Evolutionary conservation across 2,113 vertebrate species (phyloP), one percentile per base, ranked within the genome.

Genomic region (Thamnophis sirtalis): DNA sequence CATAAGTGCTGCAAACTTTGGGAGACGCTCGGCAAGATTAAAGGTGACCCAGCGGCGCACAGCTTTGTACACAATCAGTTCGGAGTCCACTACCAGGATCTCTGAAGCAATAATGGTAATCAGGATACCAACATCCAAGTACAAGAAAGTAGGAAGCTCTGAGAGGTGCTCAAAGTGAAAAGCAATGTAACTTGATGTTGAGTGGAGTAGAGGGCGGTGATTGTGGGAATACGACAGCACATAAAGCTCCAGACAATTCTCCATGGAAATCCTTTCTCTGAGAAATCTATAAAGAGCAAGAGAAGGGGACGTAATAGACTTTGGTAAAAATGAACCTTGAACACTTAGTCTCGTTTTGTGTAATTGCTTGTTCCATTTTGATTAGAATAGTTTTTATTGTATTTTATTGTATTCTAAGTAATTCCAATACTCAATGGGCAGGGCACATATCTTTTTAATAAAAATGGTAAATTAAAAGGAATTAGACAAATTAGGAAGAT

Each of bases 191-290:
- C 97, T 94, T 84, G 98, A 92, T 17, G 98, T 97, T n/a, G 98
- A 97, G 9, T 97, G 96, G 86, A 98, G 97, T 49, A 98, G 96
- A n/a, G 98, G 97, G 94, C 97, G 98, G 96, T 98, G 97, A 5
- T 98, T 98, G 93, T 98, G 98, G 3, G 98, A 98, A 55, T 97
- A 97, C 11, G 98, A 98, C 95, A 98, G 95, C 26, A 97, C 97
- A 89, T 98, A 98, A 97, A 98, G 98, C 4, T 97, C 97, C 93
- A 98, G 95, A 68, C 98, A 98, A 94, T 98, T 98, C 86, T 98
- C 97, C 95, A 97, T 96, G 0, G 98, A 97, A 60, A 98, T 96
- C 93, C 97, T 97, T 93, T 98, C 98, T 84, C 97, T 97, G 0
- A 98, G 96, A 94, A 98, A 98, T 95, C 98, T 98, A 15, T 89